Conservation (phyloP, 2,113 vertebrate species). For the Sminthopsis crassicaudata region DNA sequence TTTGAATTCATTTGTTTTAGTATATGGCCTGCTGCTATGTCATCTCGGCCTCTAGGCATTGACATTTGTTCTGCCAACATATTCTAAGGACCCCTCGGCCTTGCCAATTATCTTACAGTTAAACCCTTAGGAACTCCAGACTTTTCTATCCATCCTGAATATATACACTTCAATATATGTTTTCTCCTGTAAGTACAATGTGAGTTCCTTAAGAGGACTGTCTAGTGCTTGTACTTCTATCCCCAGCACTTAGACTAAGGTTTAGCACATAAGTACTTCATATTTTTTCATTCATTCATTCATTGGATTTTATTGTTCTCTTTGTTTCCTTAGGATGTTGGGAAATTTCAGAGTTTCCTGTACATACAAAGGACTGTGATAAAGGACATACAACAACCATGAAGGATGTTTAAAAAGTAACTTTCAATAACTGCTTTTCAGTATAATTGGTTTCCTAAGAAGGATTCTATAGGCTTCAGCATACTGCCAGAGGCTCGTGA, state of each 20-base stretch:
- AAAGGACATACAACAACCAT: not conserved
- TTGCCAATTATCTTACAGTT: not conserved
- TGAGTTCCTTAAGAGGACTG: not conserved
- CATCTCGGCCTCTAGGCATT: not conserved
- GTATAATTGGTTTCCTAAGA: not conserved
- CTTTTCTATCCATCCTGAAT: not conserved
- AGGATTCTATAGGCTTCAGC: not conserved
- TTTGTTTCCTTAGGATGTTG: not conserved
- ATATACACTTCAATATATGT: not conserved
- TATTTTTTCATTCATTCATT: not conserved
- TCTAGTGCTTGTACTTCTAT: not conserved
- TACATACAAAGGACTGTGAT: not conserved
- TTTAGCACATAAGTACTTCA: not conserved
- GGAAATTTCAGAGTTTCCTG: not conserved
- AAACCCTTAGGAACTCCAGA: not conserved
- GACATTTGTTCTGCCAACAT: not conserved
- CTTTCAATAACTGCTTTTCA: not conserved
- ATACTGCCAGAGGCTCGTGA: not conserved
- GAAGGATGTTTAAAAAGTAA: not conserved
- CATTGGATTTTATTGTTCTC: not conserved
- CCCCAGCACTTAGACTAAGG: not conserved
- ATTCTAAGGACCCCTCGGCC: not conserved
- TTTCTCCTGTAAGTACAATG: not conserved
- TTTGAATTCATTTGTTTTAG: not conserved
- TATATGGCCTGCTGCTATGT: not conserved